phyloP scores from a whole-genome alignment of 2,113 vertebrate genomes.

The Ptilonorhynchus violaceus region DNA sequence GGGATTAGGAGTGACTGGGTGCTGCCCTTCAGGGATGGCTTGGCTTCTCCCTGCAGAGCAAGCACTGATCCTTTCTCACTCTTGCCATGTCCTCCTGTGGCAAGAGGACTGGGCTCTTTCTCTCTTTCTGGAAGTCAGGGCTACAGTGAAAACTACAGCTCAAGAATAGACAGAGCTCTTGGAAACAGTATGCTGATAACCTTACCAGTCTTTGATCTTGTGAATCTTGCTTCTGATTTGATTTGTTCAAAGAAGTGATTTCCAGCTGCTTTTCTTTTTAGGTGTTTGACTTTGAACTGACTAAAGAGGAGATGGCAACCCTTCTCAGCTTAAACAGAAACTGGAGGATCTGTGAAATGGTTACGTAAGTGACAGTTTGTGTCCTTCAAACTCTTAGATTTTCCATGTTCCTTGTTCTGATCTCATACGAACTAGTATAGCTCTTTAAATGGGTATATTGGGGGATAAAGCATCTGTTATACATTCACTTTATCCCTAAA shows the following conservation, averaged over 20 bases:
- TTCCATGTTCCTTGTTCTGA: neutral
- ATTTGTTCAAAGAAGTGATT: neutral
- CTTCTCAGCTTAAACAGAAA: constrained; percentile 83
- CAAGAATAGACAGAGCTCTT: neutral
- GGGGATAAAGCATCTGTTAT: neutral
- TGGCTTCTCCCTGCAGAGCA: neutral
- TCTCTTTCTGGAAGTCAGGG: neutral
- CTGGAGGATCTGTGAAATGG: constrained; percentile 83
- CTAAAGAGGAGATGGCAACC: constrained; percentile 79
- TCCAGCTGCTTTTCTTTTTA: constrained; percentile 31
- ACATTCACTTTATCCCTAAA: neutral
- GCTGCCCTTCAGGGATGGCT: neutral
- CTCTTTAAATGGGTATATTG: neutral
- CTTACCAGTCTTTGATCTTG: neutral
- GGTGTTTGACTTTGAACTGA: constrained; percentile 92
- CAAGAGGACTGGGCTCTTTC: neutral
- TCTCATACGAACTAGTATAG: neutral
- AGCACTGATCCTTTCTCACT: neutral
- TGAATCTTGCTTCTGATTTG: neutral
- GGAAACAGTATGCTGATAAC: neutral
- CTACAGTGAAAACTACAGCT: neutral
- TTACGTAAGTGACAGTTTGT: constrained; percentile 70
- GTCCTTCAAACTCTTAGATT: neutral
- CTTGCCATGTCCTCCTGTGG: neutral
- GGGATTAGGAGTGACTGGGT: neutral